Base-by-base conservation (phyloP, 2,113 vertebrate species). In the Alethe castanea region DNA sequence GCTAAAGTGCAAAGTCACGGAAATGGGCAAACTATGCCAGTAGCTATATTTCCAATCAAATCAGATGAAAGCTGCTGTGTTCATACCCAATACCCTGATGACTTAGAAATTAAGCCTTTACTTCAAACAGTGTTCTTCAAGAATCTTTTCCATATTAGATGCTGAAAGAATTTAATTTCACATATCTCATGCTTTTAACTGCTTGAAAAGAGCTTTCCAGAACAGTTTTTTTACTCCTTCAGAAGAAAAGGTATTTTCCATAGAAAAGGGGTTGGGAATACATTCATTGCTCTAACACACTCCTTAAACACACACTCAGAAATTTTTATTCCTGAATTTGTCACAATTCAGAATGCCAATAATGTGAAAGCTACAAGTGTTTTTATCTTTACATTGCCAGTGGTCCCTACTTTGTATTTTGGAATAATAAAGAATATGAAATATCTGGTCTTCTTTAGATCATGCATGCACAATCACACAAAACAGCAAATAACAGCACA, bases 311-410 rank as follows among this genome's bases (percentile, higher is more conserved):
- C 0, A 11, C 14, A 53, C 11, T 83, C 60, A 53, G 74, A 97
- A 96, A 94, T 91, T 91, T 86, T 69, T 81, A 25, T 84, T 95
- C 53, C 62, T 25, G 3, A 79, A 59, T 48, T 97, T 95, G 64
- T 88, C 81, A 54, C 38, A 86, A 23, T 94, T 90, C 44, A 95
- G 56, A 96, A 96, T 57, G 44, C 7, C 45, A 33, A 8, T 54
- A 81, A 71, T 20, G 50, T 56, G 25, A 77, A 44, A 73, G 35
- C 5, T 94, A 60, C 59, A 91, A 76, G 18, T 60, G 25, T 60
- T 93, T 95, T 35, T 76, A 88, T n/a, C 11, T 91, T 88, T 88
- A 56, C 70, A 69, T 88, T 91, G 57, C 5, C 69, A 86, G 54
- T 66, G 18, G 89, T 67, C 86, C 23, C 61, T 91, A 86, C 59